A percentile compares a stretch with the other conserved stretches of the same genome.
Conservation (phyloP, 2,113 vertebrate species). For the Felis chaus region DNA sequence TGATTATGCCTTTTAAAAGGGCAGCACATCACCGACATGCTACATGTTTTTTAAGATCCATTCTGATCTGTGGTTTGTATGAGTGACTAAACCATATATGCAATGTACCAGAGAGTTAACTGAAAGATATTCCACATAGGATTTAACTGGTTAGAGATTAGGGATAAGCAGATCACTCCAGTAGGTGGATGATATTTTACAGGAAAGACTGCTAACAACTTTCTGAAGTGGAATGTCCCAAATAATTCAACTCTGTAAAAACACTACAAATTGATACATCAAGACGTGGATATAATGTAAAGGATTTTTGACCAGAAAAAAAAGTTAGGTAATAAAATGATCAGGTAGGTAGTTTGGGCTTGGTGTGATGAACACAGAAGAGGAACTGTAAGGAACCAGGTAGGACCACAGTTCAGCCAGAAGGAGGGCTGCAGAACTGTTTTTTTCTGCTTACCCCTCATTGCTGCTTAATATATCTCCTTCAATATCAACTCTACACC, state of each 20-base stretch:
- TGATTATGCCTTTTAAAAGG: background rate
- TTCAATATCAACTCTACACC: background rate
- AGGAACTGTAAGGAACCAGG: background rate
- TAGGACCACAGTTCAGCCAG: background rate
- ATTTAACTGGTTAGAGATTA: background rate
- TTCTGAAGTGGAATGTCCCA: background rate
- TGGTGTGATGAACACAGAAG: background rate
- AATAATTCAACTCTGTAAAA: constrained; percentile 25
- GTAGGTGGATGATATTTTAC: background rate
- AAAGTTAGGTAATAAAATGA: background rate
- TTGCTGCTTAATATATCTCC: background rate
- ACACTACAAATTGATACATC: background rate
- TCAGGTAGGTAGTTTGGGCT: background rate
- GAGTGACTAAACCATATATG: background rate
- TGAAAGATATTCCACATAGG: background rate
- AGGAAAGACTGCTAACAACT: background rate
- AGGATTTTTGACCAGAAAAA: background rate
- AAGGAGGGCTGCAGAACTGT: background rate
- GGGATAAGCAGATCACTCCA: background rate
- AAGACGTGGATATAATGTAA: background rate
- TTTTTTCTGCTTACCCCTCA: background rate
- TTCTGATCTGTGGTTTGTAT: background rate
- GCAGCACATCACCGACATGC: no score
- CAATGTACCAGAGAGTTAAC: background rate
- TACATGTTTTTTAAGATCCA: background rate